Base-by-base conservation (phyloP, 2,888 invertebrate species). In the Sinelater perroti region DNA sequence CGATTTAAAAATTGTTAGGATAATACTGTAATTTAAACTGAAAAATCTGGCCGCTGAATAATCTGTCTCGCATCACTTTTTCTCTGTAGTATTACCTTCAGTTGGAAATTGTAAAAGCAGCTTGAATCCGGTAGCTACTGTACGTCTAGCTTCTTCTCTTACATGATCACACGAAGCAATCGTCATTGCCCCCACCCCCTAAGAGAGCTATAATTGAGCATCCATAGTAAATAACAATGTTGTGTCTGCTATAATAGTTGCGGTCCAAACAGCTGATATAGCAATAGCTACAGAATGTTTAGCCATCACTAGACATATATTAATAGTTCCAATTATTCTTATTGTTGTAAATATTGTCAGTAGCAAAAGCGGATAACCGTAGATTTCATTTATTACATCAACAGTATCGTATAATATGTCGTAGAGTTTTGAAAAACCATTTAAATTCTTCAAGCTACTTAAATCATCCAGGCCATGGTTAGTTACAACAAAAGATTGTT, bases 1-100 rank as follows among this genome's bases (percentile, higher is more conserved):
- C 1, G 60, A 47, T 3, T 56, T 47, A 24, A 62, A 33, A 16
- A 60, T 45, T 14, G 44, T 44, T 16, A 63, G 62, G 13, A 63
- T 44, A 6, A 53, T 30, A 1, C 54, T 24, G 45, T 44, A 59
- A 28, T 65, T 58, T 2, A 62, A 44, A 7, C n/a, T 36, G 21
- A 61, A 65, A 59, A 59, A 63, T 11, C 55, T 56, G 2, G 56
- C 58, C 2, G 63, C 62, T 0, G 57, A 45, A 28, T 60, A 59
- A 24, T 31, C 13, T 0, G 42, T 4, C 21, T 42, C 1, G 17
- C 10, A 36, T 3, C 10, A 56, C 10, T 3, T 44, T 31, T 10
- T 50, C 42, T 1, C 49, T n/a, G n/a, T n/a, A n/a, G 42, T 20
- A 49, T 1, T 3, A 7, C 5, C 8, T 14, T 6, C 17, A 38